Conservation (phyloP, 2,888 invertebrate species). For the Epinotia demarniana region DNA sequence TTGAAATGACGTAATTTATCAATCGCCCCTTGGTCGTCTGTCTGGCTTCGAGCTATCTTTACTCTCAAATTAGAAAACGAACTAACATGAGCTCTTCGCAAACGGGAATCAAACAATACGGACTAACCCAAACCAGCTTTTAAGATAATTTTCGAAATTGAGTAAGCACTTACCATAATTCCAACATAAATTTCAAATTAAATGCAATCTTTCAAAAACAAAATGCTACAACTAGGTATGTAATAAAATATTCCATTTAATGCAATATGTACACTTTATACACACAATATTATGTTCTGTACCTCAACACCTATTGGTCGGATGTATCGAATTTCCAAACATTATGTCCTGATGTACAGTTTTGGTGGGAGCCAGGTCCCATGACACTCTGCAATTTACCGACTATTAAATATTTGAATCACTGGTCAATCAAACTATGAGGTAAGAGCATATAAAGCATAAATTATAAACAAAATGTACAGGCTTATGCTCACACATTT, state of each 20-base stretch:
- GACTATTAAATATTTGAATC: conserved; percentile 23
- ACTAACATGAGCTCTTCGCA: background rate
- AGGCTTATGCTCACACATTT: conserved; percentile 43
- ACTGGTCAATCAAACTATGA: conserved; percentile 41
- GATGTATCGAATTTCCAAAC: background rate
- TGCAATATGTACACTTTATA: conserved; percentile 44
- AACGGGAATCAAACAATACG: background rate
- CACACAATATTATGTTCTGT: conserved; percentile 12
- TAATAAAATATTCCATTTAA: conserved; percentile 40
- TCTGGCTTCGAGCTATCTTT: background rate
- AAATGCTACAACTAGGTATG: conserved; percentile 30
- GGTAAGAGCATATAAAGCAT: conserved; percentile 42
- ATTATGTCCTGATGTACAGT: conserved; percentile 7
- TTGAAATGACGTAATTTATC: too few species aligned
- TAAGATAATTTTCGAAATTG: conserved; percentile 6
- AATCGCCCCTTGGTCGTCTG: too few species aligned
- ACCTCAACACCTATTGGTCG: conserved; percentile 5
- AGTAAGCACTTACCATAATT: conserved; percentile 30
- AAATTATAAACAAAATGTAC: conserved; percentile 40
- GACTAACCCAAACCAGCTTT: background rate
- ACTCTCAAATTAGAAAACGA: too few species aligned
- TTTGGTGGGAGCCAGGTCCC: background rate
- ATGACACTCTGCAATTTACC: conserved; percentile 23
- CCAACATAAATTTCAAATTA: conserved; percentile 37
- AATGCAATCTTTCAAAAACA: conserved; percentile 39